Evolutionary conservation across 2,888 invertebrate species (phyloP).

Genomic region (Agrypnus murinus): DNA sequence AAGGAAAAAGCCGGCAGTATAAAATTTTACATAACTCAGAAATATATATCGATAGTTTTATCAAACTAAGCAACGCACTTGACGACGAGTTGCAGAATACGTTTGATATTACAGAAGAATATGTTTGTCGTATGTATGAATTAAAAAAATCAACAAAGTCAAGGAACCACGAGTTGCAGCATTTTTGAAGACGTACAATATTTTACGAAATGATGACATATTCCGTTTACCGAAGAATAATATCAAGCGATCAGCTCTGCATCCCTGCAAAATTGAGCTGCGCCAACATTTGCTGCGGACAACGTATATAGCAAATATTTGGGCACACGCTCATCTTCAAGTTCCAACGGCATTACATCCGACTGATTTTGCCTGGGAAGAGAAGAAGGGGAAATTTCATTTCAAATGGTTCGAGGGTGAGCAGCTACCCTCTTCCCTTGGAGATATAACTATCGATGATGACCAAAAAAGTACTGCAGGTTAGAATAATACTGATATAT

Average conservation of each 20-base stretch:
- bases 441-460: constrained; percentile 16
- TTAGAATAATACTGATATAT: constrained; percentile 1
- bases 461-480: not conserved
- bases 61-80: no score
- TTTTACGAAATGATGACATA: no score
- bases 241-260: constrained; percentile 37
- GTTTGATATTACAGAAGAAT: no score
- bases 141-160: no score
- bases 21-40: no score
- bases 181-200: no score
- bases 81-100: no score
- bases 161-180: no score
- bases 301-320: constrained; percentile 39
- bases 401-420: constrained; percentile 6
- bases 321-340: constrained; percentile 32
- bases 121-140: no score
- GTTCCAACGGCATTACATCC: constrained; percentile 2
- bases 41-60: no score
- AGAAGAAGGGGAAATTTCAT: constrained; percentile 18
- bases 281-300: constrained; percentile 42
- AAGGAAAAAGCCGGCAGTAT: no score
- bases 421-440: constrained; percentile 15
- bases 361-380: constrained; percentile 18
- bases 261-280: constrained; percentile 42
- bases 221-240: constrained; percentile 28